These are phyloP conservation scores for Pachycephala philippinensis DNA, from an alignment of 2,113 vertebrate genomes.

Conservation along the genomic window DNA sequence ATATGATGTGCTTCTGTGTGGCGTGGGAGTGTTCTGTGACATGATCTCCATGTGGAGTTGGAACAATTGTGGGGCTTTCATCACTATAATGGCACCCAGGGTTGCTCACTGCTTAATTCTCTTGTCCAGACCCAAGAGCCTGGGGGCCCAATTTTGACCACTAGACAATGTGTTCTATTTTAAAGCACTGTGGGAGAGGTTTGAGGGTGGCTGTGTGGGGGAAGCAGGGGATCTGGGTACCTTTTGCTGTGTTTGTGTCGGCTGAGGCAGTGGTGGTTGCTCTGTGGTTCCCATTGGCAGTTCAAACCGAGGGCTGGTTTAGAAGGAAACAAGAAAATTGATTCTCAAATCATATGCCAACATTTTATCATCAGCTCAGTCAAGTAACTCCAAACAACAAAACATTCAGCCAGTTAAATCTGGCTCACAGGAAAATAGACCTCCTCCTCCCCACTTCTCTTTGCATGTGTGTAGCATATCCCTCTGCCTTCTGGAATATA, in stretches of 20 bases:
- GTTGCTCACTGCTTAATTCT: not conserved
- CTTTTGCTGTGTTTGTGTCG: constrained; percentile 86
- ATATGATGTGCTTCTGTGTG: not conserved
- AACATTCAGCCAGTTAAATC: not conserved
- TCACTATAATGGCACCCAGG: not conserved
- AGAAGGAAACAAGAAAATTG: constrained; percentile 16
- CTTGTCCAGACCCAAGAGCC: not conserved
- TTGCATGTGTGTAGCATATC: not conserved
- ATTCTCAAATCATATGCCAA: not conserved
- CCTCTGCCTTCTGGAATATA: not conserved
- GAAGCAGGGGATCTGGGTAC: constrained; percentile 59
- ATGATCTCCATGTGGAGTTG: not conserved
- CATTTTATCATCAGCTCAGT: not conserved
- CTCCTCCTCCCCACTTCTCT: not conserved
- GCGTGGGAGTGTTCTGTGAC: not conserved
- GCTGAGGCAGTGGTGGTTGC: constrained; percentile 90
- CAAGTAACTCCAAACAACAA: not conserved
- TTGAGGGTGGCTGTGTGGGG: not conserved
- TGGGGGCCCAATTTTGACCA: not conserved
- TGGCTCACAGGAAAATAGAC: not conserved
- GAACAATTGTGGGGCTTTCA: not conserved
- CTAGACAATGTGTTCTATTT: not conserved
- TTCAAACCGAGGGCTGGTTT: constrained; percentile 92
- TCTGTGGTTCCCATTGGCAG: constrained; percentile 95
- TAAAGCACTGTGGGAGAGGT: not conserved